phyloP scores from a whole-genome alignment of 1,140 invertebrate species.

The Batillaria attramentaria region DNA sequence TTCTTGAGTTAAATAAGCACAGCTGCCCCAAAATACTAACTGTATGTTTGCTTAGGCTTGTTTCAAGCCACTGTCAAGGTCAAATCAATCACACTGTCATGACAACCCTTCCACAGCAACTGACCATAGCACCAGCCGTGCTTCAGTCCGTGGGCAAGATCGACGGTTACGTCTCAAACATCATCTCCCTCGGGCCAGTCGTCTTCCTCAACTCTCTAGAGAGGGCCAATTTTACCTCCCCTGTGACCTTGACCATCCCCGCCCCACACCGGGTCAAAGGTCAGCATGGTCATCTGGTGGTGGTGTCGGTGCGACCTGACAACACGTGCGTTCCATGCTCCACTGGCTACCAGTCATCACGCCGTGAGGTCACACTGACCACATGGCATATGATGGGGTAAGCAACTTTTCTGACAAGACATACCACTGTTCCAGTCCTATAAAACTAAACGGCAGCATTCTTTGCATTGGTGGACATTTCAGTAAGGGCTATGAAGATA shows the following conservation, averaged over 20 bases:
- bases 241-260: conserved; percentile 57
- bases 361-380: conserved; percentile 56
- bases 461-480: no score
- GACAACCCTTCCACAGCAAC: conserved; percentile 23
- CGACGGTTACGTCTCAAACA: conserved; percentile 56
- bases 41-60: no score
- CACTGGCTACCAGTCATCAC: conserved; percentile 51
- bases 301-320: conserved; percentile 62
- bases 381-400: conserved; percentile 65
- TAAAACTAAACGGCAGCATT: no score
- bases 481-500: no score
- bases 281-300: conserved; percentile 53
- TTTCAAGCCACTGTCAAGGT: no score
- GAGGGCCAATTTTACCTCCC: conserved; percentile 54
- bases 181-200: conserved; percentile 61
- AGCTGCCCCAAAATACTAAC: no score
- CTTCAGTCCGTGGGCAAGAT: conserved; percentile 43
- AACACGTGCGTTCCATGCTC: conserved; percentile 64
- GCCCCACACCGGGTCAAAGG: conserved; percentile 54
- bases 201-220: conserved; percentile 53
- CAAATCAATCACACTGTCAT: no score
- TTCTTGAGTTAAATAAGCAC: no score
- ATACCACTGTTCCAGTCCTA: no score
- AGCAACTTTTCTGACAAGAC: conserved; percentile 25
- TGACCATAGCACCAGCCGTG: conserved; percentile 35